Percentiles rank a stretch among this genome's conserved stretches.
These are phyloP conservation scores for Glyptemys insculpta DNA, from an alignment of 2,797 vertebrate species.

Conservation along the genomic window DNA sequence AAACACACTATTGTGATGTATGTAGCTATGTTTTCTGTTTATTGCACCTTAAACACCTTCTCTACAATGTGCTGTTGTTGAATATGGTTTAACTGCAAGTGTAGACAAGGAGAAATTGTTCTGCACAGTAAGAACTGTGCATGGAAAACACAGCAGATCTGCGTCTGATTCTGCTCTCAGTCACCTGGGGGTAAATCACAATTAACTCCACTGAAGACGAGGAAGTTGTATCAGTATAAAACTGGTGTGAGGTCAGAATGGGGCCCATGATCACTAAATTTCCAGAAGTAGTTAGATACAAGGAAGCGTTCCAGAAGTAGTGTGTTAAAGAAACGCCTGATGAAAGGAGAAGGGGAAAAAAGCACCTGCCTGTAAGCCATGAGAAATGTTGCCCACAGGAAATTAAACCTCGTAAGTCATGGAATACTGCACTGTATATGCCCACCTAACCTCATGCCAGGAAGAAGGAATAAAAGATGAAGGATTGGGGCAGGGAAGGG, in stretches of 20 bases:
- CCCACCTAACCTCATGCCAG: slow-evolving; percentile 60
- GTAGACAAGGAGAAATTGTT: not conserved
- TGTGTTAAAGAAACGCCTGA: slow-evolving; percentile 1
- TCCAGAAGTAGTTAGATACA: slow-evolving; percentile 4
- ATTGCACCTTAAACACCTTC: not conserved
- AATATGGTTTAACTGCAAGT: not conserved
- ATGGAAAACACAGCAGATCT: not conserved
- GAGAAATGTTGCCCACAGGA: slow-evolving; percentile 62
- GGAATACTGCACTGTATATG: slow-evolving; percentile 5
- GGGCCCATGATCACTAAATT: not conserved
- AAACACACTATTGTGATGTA: not conserved
- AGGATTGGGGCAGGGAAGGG: not conserved
- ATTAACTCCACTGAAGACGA: not conserved
- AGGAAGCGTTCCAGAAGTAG: slow-evolving; percentile 7
- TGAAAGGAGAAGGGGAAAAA: not conserved
- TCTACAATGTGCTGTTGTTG: not conserved
- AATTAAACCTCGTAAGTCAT: slow-evolving; percentile 64
- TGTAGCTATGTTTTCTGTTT: not conserved
- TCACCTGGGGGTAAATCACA: not conserved
- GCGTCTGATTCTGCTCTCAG: not conserved
- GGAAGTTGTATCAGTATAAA: not conserved
- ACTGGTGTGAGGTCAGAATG: not conserved
- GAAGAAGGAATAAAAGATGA: slow-evolving; percentile 47
- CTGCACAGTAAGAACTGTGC: not conserved
- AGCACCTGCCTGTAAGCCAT: slow-evolving; percentile 55